phyloP scores from a whole-genome alignment of 2,888 invertebrate genomes.

The Octodonta nipae region DNA sequence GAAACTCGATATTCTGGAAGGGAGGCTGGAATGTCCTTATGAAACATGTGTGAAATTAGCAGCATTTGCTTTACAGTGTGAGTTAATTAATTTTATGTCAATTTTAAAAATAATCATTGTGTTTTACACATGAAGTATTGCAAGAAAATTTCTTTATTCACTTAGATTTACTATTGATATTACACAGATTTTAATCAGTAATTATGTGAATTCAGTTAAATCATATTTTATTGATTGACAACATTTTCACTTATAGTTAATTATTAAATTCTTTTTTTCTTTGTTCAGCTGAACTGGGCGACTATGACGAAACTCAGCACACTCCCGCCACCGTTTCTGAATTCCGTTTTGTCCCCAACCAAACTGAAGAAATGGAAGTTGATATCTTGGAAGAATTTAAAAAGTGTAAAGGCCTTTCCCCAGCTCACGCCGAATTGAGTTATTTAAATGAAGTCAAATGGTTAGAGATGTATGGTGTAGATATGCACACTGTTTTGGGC shows the following conservation, averaged over 20 bases:
- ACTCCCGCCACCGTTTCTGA: constrained; percentile 95
- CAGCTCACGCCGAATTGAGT: constrained; percentile 89
- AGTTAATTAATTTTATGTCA: constrained; percentile 26
- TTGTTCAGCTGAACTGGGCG: constrained; percentile 79
- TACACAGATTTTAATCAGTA: neutral
- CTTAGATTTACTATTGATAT: neutral
- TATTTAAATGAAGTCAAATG: constrained; percentile 88
- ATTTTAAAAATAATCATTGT: neutral
- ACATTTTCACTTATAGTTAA: neutral
- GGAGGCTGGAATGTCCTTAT: constrained; percentile 78
- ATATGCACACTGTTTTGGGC: constrained; percentile 93
- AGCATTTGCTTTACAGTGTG: constrained; percentile 87
- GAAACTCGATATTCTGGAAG: constrained; percentile 87
- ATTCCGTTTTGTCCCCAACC: constrained; percentile 91
- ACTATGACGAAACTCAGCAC: constrained; percentile 83
- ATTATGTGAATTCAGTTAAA: neutral
- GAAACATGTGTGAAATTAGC: constrained; percentile 79
- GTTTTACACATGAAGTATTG: neutral
- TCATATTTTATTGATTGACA: neutral
- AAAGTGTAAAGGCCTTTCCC: constrained; percentile 72
- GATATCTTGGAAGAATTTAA: constrained; percentile 85
- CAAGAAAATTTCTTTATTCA: neutral
- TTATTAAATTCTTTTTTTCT: neutral
- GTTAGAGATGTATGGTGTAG: constrained; percentile 98
- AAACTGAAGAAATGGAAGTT: constrained; percentile 92